Percentiles rank a stretch among this genome's conserved stretches.
Conservation (phyloP, 2,797 vertebrate species). For the Takifugu rubripes region DNA sequence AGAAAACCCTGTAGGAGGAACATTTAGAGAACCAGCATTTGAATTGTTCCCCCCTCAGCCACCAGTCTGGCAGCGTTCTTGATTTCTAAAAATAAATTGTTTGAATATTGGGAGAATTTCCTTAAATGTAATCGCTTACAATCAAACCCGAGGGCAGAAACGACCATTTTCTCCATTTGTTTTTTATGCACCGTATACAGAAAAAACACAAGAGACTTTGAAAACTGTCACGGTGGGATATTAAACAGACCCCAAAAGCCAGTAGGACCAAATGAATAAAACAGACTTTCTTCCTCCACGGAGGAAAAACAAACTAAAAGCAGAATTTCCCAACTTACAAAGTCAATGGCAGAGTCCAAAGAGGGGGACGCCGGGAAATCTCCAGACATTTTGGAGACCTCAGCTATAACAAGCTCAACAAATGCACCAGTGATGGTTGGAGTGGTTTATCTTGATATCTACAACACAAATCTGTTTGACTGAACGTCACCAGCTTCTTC, state of each 20-base stretch:
- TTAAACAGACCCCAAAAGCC: slow-evolving; percentile 35
- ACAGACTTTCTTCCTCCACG: no score
- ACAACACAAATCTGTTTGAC: background rate
- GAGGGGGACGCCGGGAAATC: no score
- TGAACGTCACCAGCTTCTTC: no score
- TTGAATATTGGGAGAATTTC: slow-evolving; percentile 20
- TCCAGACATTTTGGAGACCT: background rate
- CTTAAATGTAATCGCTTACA: slow-evolving; percentile 40
- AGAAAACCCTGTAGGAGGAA: no score
- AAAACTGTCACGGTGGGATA: no score
- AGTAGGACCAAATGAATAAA: no score
- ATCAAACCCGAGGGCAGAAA: slow-evolving; percentile 39
- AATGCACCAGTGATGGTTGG: slow-evolving; percentile 31
- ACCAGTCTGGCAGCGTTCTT: slow-evolving; percentile 29
- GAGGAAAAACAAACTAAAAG: no score
- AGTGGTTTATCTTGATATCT: background rate
- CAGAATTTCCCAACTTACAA: no score
- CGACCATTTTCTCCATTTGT: slow-evolving; percentile 38
- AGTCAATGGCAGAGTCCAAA: no score
- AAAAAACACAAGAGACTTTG: slow-evolving; percentile 16
- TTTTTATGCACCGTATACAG: slow-evolving; percentile 47
- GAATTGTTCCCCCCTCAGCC: slow-evolving; percentile 14
- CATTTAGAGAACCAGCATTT: no score
- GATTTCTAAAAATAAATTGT: background rate
- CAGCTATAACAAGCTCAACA: slow-evolving; percentile 14